Base-by-base conservation (phyloP, 23 tunicate species). In the Trididemnum miniatum region DNA sequence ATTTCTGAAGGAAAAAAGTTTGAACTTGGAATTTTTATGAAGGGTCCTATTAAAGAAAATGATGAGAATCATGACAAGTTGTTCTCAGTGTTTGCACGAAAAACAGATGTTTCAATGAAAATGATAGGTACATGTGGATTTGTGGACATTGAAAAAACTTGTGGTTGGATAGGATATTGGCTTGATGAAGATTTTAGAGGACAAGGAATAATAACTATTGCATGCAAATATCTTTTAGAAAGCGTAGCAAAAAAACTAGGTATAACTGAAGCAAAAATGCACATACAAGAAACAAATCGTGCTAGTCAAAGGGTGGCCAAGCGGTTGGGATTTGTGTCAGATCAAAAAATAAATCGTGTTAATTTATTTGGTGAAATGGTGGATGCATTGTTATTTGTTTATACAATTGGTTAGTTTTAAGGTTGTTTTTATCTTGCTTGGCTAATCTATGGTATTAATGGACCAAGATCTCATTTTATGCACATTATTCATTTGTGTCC, bases 71-170 rank as follows among this genome's bases (percentile, higher is more conserved):
- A 62, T 62, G 67, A 62, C 26, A 49, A 49, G 57, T 12, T 49
- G 18, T 49, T 9, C 18, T 62, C 67, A 12, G 75, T 30, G 2
- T 7, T 31, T 31, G 75, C 18, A 9, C 18, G 26, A 9, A 71
- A 31, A 22, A 9, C 76, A 51, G 25, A 74, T 3, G 38, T 7
- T 20, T 5, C 20, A 2, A 51, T 67, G 79, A 69, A 71, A 50
- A 34, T 82, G 31, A 71, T 82, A 20, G 86, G 86, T 49, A 50
- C 24, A 51, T 82, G 86, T 52, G 86, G 86, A n/a, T 82, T 82
- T 71, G 79, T 71, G 28, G 52, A 49, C 71, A 82, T 82, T 27
- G 12, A 30, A 32, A 24, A 51, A 31, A 50, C 1, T n/a, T 31
- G 50, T 71, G 86, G 86, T 12, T 25, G 40, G 20, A 31, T 82